A percentile compares a stretch with the other conserved stretches of the same genome.
Conservation (phyloP, 2,797 vertebrate genomes). For the Channa striata region DNA sequence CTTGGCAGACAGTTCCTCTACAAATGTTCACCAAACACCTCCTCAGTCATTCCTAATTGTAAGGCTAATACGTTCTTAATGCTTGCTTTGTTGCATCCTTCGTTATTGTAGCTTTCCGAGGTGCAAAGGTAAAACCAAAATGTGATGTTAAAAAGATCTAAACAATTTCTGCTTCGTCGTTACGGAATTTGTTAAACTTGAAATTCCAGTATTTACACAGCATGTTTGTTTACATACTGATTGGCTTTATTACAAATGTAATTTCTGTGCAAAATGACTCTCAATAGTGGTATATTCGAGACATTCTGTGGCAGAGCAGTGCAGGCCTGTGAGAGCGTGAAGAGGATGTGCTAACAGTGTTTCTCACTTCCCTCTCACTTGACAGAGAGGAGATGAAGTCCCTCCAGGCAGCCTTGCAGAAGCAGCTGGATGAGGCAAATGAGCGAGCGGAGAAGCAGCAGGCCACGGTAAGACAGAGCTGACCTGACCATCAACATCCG, state of each 20-base stretch:
- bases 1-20: not conserved
- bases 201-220: not conserved
- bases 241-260: not conserved
- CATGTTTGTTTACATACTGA: not conserved
- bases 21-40: not conserved
- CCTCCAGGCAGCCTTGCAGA: constrained; percentile 95
- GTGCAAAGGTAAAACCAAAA: not conserved
- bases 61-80: not conserved
- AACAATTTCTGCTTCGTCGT: not conserved
- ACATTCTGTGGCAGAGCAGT: constrained; percentile 1
- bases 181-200: constrained; percentile 2
- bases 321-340: constrained; percentile 27
- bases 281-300: constrained; percentile 12
- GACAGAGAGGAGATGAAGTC: constrained; percentile 98
- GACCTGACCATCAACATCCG: constrained; percentile 64
- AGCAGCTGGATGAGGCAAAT: constrained; percentile 95
- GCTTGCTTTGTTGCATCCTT: not conserved
- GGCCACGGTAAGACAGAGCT: constrained; percentile 89
- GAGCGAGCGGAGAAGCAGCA: constrained; percentile 97
- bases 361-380: constrained; percentile 73
- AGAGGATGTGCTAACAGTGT: constrained; percentile 69
- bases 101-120: not conserved
- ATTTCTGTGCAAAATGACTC: constrained; percentile 6
- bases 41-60: not conserved
- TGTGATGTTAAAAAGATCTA: not conserved